Conservation (phyloP, 2,113 vertebrate genomes). For the Datnioides undecimradiatus region DNA sequence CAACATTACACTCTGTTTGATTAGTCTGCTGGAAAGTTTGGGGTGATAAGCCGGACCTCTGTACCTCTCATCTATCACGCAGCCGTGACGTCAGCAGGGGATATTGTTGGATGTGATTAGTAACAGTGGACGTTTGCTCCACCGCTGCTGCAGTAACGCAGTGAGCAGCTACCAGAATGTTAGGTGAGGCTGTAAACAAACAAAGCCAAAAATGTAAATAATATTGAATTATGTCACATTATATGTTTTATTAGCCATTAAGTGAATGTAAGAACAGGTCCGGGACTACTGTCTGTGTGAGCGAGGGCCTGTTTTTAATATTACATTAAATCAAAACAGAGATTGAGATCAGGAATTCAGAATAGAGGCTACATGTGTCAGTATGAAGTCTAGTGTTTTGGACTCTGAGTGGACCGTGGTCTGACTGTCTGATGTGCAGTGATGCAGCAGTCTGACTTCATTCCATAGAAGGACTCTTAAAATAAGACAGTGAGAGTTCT, state of each 20-base stretch:
- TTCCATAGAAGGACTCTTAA: background rate
- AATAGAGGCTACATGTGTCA: background rate
- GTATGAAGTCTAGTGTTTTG: background rate
- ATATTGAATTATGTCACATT: background rate
- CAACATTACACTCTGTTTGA: background rate
- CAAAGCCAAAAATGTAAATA: background rate
- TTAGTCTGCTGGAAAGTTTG: background rate
- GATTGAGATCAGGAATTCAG: background rate
- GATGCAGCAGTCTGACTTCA: background rate
- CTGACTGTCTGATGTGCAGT: background rate
- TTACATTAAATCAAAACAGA: background rate
- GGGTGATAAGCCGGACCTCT: background rate
- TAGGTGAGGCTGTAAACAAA: background rate
- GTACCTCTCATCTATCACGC: background rate
- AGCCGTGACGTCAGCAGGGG: background rate
- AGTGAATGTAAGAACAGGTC: background rate
- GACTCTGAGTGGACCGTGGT: too few relatives aligned
- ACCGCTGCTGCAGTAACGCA: too few relatives aligned
- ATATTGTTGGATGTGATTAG: slow-evolving; percentile 9
- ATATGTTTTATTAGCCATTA: too few relatives aligned
- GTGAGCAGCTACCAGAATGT: background rate
- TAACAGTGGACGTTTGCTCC: background rate
- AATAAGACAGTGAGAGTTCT: too few relatives aligned
- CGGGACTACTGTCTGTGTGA: background rate
- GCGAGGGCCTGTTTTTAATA: background rate